Evolutionary conservation across 2,113 vertebrate species (phyloP).

Genomic region (Poeciliopsis prolifica): DNA sequence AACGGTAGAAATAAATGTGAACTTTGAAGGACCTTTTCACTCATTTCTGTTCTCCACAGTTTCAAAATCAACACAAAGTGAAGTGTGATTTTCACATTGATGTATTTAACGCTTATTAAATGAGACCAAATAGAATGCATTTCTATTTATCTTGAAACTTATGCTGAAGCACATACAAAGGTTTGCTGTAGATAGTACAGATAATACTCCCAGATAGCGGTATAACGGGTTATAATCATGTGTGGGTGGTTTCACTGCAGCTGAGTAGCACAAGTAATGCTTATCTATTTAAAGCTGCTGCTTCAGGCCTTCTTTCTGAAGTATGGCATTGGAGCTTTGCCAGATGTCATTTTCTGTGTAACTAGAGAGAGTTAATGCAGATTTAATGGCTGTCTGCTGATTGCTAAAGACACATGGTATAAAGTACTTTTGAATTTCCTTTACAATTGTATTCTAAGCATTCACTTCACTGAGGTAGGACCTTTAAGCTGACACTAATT

Average conservation of each 20-base stretch:
- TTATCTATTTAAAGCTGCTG: constrained; percentile 66
- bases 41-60: background rate
- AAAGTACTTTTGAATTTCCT: background rate
- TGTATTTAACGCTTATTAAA: background rate
- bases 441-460: background rate
- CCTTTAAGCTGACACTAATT: background rate
- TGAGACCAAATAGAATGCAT: background rate
- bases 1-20: background rate
- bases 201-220: constrained; percentile 47
- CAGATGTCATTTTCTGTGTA: constrained; percentile 24
- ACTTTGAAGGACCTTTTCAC: background rate
- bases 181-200: constrained; percentile 19
- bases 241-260: constrained; percentile 56
- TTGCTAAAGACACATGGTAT: background rate
- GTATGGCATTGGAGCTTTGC: constrained; percentile 41
- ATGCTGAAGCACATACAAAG: background rate
- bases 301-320: constrained; percentile 58
- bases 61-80: background rate
- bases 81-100: background rate
- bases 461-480: background rate
- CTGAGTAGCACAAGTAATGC: constrained; percentile 63
- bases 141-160: constrained; percentile 9
- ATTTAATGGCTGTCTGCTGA: constrained; percentile 12
- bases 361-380: background rate
- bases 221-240: constrained; percentile 53